Evolutionary conservation across 2,113 vertebrate genomes (phyloP), one percentile per base, ranked within the genome.

Genomic region (Acanthochromis polyacanthus): DNA sequence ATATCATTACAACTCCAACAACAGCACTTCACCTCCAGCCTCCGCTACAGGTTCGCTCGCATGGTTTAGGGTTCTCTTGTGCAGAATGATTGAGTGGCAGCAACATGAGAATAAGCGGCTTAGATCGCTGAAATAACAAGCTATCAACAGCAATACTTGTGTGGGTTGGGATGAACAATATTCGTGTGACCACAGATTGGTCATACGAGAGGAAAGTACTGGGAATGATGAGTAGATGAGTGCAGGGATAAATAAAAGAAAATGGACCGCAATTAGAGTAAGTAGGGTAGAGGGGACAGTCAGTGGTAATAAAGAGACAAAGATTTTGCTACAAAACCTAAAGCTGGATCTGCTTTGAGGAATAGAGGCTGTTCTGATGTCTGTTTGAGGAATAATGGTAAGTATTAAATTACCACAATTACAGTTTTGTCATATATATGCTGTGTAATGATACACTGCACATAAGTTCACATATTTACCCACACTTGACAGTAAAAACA

Each of bases 1-100:
- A 80, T 75, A 75, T 63, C 71, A 78, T 85, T 76, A 69, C 50
- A 81, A 78, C 73, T 81, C 65, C 1, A 17, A 7, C 9, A 77
- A 61, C 19, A 71, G 50, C 55, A 73, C 73, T 63, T 82, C 81
- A 63, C 0, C 25, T 16, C 71, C 38, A 57, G 62, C 14, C 25
- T 25, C 51, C 40, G 71, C 72, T 38, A 7, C 2, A 15, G 62
- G n/a, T 73, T 78, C 40, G 0, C 32, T 10, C 28, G 66, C 25
- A 43, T 52, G 60, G 46, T 73, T 84, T 14, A 10, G 30, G 62
- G 61, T 50, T 69, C 25, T 17, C 22, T 58, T 20, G 10, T 53
- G 25, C 56, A 19, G 36, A 61, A 3, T 25, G 55, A 45, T 56
- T 56, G 9, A 16, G 0, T 1, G 9, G 19, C 4, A 32, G 32